These are phyloP conservation scores for Pelosia muscerda DNA, from an alignment of 2,888 invertebrate genomes.

Conservation along the genomic window DNA sequence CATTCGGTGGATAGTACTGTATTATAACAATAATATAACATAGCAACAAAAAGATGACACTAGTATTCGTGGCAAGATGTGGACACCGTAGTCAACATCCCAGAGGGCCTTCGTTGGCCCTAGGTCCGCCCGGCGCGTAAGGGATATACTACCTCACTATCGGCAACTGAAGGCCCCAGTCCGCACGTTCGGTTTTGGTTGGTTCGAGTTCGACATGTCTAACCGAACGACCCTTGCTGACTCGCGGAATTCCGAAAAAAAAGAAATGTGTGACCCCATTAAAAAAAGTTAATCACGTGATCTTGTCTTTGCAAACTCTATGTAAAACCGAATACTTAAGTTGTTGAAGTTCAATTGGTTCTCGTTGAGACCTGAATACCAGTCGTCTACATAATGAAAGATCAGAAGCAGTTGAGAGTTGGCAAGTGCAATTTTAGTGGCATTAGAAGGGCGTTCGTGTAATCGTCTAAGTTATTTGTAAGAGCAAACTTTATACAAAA, in stretches of 20 bases:
- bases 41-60: neutral
- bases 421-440: constrained; percentile 2
- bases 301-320: neutral
- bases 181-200: no score
- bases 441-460: neutral
- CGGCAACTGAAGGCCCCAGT: no score
- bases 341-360: neutral
- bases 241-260: no score
- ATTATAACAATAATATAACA: no score
- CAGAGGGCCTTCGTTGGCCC: no score
- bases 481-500: neutral
- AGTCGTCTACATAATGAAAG: neutral
- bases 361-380: neutral
- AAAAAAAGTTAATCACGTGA: no score
- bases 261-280: no score
- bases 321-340: neutral
- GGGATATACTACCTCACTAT: no score
- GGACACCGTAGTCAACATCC: no score
- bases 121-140: no score
- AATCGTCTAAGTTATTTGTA: neutral
- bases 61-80: neutral
- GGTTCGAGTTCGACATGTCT: no score
- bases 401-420: neutral
- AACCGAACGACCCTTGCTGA: no score
- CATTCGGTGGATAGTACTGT: neutral